phyloP scores from a whole-genome alignment of 2,113 vertebrate species.

The Porphyrio hochstetteri region DNA sequence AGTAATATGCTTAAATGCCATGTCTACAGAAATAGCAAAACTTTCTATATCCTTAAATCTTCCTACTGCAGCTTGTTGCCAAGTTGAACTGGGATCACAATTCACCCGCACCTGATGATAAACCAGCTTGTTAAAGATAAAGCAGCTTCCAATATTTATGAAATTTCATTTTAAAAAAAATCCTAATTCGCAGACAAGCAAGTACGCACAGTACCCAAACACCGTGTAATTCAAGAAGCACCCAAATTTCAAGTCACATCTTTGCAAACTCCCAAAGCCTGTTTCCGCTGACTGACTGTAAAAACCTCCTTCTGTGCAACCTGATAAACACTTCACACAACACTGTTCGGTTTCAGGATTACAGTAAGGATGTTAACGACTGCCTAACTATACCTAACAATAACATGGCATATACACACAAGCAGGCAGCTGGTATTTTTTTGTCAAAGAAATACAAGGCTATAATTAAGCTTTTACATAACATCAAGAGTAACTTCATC shows the following conservation, averaged over 20 bases:
- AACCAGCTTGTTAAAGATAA: background rate
- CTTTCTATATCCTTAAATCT: background rate
- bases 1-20: fast-evolving
- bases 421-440: background rate
- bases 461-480: background rate
- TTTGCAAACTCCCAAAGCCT: background rate
- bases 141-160: background rate
- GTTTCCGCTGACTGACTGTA: background rate
- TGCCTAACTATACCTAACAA: background rate
- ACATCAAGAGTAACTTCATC: background rate
- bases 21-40: background rate
- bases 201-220: background rate
- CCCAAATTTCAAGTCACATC: background rate
- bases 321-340: background rate
- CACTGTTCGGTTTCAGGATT: background rate
- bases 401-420: background rate
- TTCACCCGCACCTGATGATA: background rate
- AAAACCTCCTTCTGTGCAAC: background rate
- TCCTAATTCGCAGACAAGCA: background rate
- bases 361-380: background rate
- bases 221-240: background rate
- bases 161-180: background rate
- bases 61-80: background rate
- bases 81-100: background rate
- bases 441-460: background rate